Percentiles rank a stretch among this genome's conserved stretches.
These are phyloP conservation scores for Drosophila anomelani DNA, from an alignment of 2,888 invertebrate species.

Conservation along the genomic window DNA sequence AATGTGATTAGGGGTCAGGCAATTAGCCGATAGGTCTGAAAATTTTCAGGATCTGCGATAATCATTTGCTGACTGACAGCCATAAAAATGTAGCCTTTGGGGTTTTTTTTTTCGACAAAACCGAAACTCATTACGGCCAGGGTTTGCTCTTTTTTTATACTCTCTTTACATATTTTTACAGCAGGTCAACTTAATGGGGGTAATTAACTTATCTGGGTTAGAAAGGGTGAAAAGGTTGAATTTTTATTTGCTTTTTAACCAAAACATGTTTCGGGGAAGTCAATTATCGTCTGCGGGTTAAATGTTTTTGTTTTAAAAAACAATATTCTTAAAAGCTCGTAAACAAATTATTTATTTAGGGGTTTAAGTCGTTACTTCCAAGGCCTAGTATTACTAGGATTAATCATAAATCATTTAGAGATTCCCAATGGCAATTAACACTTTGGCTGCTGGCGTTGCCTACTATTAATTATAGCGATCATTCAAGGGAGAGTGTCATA, in stretches of 20 bases:
- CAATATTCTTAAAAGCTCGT: neutral
- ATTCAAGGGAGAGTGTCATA: constrained; percentile 10
- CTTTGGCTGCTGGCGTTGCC: constrained; percentile 25
- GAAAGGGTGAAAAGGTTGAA: constrained; percentile 28
- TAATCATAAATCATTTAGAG: neutral
- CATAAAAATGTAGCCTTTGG: constrained; percentile 29
- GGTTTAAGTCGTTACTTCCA: neutral
- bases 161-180: constrained; percentile 11
- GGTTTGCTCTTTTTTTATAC: too few species aligned
- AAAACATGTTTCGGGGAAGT: constrained; percentile 23
- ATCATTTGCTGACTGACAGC: constrained; percentile 58
- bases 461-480: constrained; percentile 28
- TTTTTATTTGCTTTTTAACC: constrained; percentile 19
- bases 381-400: neutral
- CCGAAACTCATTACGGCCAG: constrained; percentile 18
- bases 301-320: neutral
- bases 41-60: constrained; percentile 41
- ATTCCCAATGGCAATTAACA: constrained; percentile 56
- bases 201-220: constrained; percentile 43
- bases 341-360: neutral
- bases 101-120: constrained; percentile 1
- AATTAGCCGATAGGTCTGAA: constrained; percentile 67
- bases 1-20: constrained; percentile 74
- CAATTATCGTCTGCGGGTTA: neutral
- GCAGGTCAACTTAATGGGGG: constrained; percentile 47